Base-by-base conservation (phyloP, 1,140 invertebrate species). In the Acromyrmex heyeri region DNA sequence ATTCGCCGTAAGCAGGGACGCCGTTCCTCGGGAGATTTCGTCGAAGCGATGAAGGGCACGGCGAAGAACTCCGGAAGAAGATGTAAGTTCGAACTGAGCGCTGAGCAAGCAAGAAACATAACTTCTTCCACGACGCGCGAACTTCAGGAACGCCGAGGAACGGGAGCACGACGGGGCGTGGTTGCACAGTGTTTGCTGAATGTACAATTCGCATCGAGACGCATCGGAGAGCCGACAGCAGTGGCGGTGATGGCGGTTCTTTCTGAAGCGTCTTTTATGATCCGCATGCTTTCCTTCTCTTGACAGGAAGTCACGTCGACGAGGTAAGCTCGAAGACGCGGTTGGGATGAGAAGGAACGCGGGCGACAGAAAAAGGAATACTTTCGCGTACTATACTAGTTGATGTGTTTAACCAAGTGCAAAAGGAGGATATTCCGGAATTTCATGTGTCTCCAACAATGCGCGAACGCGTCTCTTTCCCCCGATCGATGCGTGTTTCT, bases 351-450 rank as follows among this genome's bases (percentile, higher is more conserved):
- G 62, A 55, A 38, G 73, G 24, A 77, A 50, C 70, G 57, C 70
- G 38, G 7, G n/a, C 34, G 70, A 69, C 59, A 48, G 79, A 83
- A 62, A 57, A 21, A n/a, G 30, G 70, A 81, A 81, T 81, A 83
- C 73, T 83, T 75, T 83, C 79, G 55, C 50, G n/a, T 44, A 44
- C 65, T 48, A 44, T 70, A 50, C 27, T 50, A 34, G 79, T 24
- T 55, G 53, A 72, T 83, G 69, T 73, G 79, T 73, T 83, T 61
- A 83, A 83, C 79, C 79, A 75, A 83, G 79, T 27, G 69, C 59
- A 14, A 78, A 76, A 50, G 82, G 27, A 85, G 82, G 61, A 78
- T 55, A 38, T 83, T 48, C n/a, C 24, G 70, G 44, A 85, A 76
- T 78, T 55, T 78, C 61, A 57, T 14, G 73, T 78, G 21, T 85